Percentiles rank a stretch among this genome's conserved stretches.
phyloP scores from a whole-genome alignment of 2,888 invertebrate species.

The Sphaerophoria taeniata region DNA sequence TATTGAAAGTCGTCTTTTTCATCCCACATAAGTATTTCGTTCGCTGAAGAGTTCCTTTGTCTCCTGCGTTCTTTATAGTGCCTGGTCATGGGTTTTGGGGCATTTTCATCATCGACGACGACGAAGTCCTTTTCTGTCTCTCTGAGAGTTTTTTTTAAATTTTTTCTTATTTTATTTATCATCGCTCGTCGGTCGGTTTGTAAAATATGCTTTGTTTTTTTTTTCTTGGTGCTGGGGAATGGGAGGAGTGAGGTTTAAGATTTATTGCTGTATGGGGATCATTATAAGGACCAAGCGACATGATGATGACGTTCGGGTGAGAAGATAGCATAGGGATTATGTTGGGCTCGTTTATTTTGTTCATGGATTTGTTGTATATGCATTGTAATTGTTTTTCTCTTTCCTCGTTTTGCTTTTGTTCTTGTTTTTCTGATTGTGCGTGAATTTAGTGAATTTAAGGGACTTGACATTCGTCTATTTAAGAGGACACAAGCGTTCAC shows the following conservation, averaged over 20 bases:
- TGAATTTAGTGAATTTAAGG: background rate
- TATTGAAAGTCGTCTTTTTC: background rate
- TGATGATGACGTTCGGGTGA: conserved; percentile 29
- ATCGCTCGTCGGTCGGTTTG: conserved; percentile 49
- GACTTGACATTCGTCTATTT: too few relatives aligned
- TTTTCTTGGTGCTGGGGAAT: too few relatives aligned
- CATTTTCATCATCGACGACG: conserved; percentile 11
- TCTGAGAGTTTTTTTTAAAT: background rate
- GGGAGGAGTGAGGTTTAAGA: too few relatives aligned
- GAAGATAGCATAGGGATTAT: conserved; percentile 47
- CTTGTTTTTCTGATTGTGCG: conserved; percentile 11
- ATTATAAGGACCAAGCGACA: conserved; percentile 34
- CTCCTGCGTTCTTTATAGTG: background rate
- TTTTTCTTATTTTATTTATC: conserved; percentile 4
- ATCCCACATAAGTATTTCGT: background rate
- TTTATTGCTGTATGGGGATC: conserved; percentile 53
- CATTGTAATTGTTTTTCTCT: conserved; percentile 57
- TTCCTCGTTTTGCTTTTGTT: background rate
- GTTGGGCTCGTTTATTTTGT: conserved; percentile 67
- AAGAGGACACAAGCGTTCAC: too few relatives aligned
- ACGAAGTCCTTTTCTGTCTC: background rate
- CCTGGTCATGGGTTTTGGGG: background rate
- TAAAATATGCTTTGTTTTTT: conserved; percentile 70
- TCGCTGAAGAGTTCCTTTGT: background rate
- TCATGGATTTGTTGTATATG: conserved; percentile 56